phyloP scores from a whole-genome alignment of 2,888 invertebrate genomes.

The Lamellibrachia columna region DNA sequence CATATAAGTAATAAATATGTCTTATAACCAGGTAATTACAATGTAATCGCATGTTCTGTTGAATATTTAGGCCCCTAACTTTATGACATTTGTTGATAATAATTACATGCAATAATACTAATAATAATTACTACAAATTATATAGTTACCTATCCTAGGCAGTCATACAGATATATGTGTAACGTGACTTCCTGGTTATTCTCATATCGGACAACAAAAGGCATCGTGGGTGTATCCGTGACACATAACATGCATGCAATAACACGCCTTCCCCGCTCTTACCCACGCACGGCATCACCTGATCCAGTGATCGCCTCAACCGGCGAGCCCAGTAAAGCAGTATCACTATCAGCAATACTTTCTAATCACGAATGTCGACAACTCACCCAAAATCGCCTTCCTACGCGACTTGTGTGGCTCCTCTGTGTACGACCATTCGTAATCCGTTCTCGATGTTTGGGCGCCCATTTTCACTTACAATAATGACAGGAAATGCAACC shows the following conservation, averaged over 20 bases:
- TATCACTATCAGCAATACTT: neutral
- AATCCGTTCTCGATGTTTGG: constrained; percentile 90
- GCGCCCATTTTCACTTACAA: constrained; percentile 82
- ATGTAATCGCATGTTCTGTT: too few species aligned
- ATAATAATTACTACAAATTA: neutral
- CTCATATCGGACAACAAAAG: neutral
- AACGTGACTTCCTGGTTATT: neutral
- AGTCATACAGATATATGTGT: neutral
- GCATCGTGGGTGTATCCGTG: neutral
- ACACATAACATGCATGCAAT: neutral
- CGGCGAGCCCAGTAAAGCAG: neutral
- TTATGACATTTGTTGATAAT: neutral
- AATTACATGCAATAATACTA: neutral
- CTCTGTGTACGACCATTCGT: constrained; percentile 96
- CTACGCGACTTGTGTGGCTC: constrained; percentile 96
- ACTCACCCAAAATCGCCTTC: constrained; percentile 12
- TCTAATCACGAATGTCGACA: neutral
- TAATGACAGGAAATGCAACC: constrained; percentile 21
- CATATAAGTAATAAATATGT: too few species aligned
- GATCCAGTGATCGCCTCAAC: neutral
- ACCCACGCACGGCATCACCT: neutral
- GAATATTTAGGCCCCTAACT: too few species aligned
- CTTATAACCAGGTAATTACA: too few species aligned
- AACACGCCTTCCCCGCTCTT: neutral
- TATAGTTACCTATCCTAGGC: neutral